Conservation (phyloP, 2,113 vertebrate species). For the Amphiprion percula region DNA sequence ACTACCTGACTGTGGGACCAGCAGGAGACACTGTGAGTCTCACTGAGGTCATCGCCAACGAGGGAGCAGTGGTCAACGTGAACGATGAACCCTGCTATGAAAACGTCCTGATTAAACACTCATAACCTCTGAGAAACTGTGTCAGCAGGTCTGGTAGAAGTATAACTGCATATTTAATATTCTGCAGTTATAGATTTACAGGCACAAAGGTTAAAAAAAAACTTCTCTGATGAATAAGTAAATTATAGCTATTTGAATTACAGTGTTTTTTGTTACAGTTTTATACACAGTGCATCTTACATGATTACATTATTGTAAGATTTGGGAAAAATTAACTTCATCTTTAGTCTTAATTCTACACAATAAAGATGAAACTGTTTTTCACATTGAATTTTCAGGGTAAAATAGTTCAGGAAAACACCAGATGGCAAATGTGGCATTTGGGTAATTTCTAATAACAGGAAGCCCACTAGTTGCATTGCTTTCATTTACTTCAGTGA, state of each 20-base stretch:
- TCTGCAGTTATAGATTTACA: not conserved
- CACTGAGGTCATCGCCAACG: slow-evolving; percentile 70
- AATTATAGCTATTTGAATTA: not conserved
- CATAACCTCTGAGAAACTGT: slow-evolving; percentile 26
- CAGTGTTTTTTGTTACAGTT: too few species aligned
- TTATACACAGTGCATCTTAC: not conserved
- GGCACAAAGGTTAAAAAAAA: not conserved
- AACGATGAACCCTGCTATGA: slow-evolving; percentile 91
- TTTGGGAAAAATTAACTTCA: too few species aligned
- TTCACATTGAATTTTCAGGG: not conserved
- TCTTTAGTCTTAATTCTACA: too few species aligned
- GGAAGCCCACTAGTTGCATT: not conserved
- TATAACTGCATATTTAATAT: slow-evolving; percentile 16
- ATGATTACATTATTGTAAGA: not conserved
- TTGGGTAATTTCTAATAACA: not conserved
- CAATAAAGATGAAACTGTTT: too few species aligned
- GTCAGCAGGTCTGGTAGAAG: slow-evolving; percentile 45
- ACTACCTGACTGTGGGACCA: slow-evolving; percentile 72
- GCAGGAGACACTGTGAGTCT: slow-evolving; percentile 47
- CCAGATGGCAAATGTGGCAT: not conserved
- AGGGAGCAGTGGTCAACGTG: slow-evolving; percentile 42
- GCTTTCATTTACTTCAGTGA: slow-evolving; percentile 6
- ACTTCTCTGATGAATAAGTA: too few species aligned
- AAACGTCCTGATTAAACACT: slow-evolving; percentile 83
- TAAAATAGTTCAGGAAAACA: not conserved